phyloP scores from a whole-genome alignment of 2,113 vertebrate species.

The Psilopsiagon aurifrons region DNA sequence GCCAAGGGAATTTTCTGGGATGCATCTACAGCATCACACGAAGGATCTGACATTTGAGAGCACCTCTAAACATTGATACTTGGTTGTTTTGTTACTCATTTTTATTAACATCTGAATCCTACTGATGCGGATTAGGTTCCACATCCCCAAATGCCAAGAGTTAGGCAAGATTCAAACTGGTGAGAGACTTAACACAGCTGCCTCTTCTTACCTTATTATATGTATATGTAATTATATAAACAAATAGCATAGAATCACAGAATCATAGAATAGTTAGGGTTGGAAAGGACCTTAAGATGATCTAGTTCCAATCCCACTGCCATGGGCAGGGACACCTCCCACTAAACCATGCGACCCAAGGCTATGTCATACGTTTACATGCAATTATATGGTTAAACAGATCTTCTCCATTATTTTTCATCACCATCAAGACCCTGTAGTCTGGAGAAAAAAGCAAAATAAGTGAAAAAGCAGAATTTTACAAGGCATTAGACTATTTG shows the following conservation, averaged over 20 bases:
- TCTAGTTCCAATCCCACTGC: too few species aligned
- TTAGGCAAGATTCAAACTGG: background rate
- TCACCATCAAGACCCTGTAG: background rate
- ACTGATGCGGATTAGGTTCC: background rate
- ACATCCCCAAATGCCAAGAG: fast-evolving
- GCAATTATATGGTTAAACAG: background rate
- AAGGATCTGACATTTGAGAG: background rate
- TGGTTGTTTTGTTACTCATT: background rate
- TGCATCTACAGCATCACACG: background rate
- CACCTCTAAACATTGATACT: background rate
- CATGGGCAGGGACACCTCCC: too few species aligned
- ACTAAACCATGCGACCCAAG: too few species aligned
- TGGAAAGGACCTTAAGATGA: too few species aligned
- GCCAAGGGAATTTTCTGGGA: background rate
- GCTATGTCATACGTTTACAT: background rate
- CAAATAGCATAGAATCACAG: too few species aligned
- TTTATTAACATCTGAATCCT: background rate
- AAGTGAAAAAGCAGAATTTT: background rate
- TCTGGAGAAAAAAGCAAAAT: background rate
- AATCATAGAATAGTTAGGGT: too few species aligned
- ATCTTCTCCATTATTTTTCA: background rate
- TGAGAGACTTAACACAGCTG: background rate
- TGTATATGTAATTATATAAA: background rate
- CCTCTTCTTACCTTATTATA: background rate
- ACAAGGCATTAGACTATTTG: background rate